Evolutionary conservation across 2,113 vertebrate genomes (phyloP).

Genomic region (Tachysurus fulvidraco): DNA sequence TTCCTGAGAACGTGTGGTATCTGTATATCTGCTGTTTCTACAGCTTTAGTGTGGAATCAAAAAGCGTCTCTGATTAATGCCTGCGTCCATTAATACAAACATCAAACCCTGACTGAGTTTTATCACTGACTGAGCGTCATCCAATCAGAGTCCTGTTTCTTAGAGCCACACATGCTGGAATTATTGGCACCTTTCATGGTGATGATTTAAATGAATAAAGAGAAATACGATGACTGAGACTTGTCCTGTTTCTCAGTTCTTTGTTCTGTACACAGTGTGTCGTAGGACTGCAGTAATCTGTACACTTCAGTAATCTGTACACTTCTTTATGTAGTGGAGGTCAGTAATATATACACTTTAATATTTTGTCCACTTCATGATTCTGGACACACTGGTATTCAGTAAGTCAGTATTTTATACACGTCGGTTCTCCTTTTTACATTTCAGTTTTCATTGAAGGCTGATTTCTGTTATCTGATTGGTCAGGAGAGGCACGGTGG

Average conservation of each 20-base stretch:
- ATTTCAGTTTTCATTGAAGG: too few relatives aligned
- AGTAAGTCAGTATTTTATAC: too few relatives aligned
- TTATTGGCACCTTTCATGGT: neutral
- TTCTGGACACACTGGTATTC: too few relatives aligned
- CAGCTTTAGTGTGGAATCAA: neutral
- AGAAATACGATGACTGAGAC: neutral
- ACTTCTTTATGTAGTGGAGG: too few relatives aligned
- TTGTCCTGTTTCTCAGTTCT: neutral
- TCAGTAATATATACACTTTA: neutral
- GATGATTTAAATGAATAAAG: neutral
- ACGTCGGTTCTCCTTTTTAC: too few relatives aligned
- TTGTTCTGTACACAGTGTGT: neutral
- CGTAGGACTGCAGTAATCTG: too few relatives aligned
- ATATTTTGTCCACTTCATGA: neutral
- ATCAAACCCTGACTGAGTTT: neutral
- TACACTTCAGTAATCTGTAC: neutral
- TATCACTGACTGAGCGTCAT: too few relatives aligned
- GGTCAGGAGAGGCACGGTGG: too few relatives aligned
- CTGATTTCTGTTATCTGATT: neutral
- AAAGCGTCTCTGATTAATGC: neutral
- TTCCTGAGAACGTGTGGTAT: neutral
- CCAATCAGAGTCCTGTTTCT: neutral
- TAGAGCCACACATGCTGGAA: neutral
- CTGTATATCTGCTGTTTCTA: neutral
- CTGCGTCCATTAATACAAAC: neutral